Evolutionary conservation across 2,113 vertebrate genomes (phyloP).

Genomic region (Crypturellus undulatus): DNA sequence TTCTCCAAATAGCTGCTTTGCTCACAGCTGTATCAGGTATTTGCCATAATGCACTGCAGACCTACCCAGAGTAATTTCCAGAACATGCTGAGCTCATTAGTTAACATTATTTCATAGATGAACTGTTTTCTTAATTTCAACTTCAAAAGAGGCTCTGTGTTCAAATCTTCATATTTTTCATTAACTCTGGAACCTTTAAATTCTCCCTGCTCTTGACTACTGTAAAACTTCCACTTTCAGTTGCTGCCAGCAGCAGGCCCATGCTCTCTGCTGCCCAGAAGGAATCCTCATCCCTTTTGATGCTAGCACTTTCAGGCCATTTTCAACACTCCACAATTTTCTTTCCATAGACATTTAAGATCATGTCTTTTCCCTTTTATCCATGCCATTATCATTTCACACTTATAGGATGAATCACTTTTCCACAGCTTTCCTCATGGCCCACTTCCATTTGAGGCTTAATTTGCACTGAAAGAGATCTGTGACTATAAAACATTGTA

Average conservation of each 20-base stretch:
- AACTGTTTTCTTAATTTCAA: background rate
- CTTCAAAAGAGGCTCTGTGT: slow-evolving; percentile 3
- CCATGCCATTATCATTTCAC: background rate
- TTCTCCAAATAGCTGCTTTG: background rate
- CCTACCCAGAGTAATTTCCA: background rate
- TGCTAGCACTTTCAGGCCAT: background rate
- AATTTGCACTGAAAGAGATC: background rate
- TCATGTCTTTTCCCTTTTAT: background rate
- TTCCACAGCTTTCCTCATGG: background rate
- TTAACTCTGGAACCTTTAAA: background rate
- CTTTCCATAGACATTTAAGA: background rate
- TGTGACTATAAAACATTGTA: background rate
- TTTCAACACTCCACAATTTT: background rate
- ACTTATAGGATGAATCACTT: background rate
- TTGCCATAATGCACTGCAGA: background rate
- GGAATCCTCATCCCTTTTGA: background rate
- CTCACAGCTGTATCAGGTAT: background rate
- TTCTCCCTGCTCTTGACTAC: background rate
- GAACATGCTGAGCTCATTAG: background rate
- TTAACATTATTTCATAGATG: background rate
- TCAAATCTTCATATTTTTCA: background rate
- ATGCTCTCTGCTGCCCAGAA: background rate
- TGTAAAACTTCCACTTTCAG: background rate
- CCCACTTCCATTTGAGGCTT: fast-evolving
- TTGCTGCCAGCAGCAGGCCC: background rate